Conservation (phyloP, 2,888 invertebrate genomes). For the Tachina lurida region DNA sequence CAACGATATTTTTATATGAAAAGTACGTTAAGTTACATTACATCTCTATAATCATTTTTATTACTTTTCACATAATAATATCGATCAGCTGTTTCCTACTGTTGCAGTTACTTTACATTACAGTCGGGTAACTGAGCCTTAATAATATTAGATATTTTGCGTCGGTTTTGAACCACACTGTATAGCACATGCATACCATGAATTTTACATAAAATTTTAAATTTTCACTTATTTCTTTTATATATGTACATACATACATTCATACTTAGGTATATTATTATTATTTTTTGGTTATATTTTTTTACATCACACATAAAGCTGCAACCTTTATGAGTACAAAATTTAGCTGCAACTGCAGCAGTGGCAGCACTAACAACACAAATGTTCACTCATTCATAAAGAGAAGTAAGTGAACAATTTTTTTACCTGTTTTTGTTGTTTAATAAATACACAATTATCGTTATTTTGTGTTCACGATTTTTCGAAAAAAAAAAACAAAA, state of each 20-base stretch:
- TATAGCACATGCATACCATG: neutral
- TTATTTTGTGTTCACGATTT: slow-evolving; percentile 50
- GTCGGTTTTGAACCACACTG: neutral
- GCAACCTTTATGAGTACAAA: neutral
- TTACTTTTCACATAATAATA: too few relatives aligned
- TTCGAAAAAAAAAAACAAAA: slow-evolving; percentile 27
- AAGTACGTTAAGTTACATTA: too few relatives aligned
- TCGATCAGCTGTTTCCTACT: too few relatives aligned
- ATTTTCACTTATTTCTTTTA: slow-evolving; percentile 13
- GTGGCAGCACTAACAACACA: slow-evolving; percentile 60
- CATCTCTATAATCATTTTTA: too few relatives aligned
- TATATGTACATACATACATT: too few relatives aligned
- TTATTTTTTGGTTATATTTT: neutral
- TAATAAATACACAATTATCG: slow-evolving; percentile 52
- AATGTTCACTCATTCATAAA: slow-evolving; percentile 72
- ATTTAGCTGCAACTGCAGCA: slow-evolving; percentile 9
- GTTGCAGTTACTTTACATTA: too few relatives aligned
- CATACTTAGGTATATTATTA: neutral
- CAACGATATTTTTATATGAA: too few relatives aligned
- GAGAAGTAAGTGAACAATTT: slow-evolving; percentile 57
- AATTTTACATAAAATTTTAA: neutral
- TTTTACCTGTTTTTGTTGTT: slow-evolving; percentile 56
- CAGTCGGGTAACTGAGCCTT: too few relatives aligned
- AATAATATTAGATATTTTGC: neutral
- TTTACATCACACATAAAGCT: slow-evolving; percentile 26